Evolutionary conservation across 2,113 vertebrate species (phyloP), one percentile per base, ranked within the genome.

Genomic region (Fukomys damarensis): DNA sequence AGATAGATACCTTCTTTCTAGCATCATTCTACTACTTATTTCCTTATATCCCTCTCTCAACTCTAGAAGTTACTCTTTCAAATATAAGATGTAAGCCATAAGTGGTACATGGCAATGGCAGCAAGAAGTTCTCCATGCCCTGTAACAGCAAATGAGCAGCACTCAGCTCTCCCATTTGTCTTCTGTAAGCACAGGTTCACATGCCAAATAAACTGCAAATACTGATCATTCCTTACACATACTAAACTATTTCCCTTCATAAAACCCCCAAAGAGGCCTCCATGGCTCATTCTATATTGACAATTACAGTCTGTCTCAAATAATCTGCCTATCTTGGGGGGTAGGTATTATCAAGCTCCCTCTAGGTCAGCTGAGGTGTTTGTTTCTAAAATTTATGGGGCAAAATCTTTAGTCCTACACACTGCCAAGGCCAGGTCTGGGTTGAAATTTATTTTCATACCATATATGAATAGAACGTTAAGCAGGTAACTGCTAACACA

Each of bases 381-480:
- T 26, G 14, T 68, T 93, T 68, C 86, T 92, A 89, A 6, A 94
- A 26, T 66, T 86, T 28, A 83, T 3, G 91, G 54, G 30, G 3
- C 66, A 95, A 93, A 94, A 63, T 59, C 46, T 89, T 93, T 49
- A 56, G n/a, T 89, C 43, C 66, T 90, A 81, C 61, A 76, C 80
- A 93, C 32, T 9, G 16, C n/a, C 7, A 80, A 89, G 14, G 72
- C 7, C 7, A 59, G 28, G 63, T 76, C 74, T 89, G 17, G 28
- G 58, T 0, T 96, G 26, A 94, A 94, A 92, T 76, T 86, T 92
- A 89, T 93, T 86, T 83, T 84, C 49, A 63, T 0, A n/a, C 3
- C 56, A 81, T 32, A 76, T 32, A 68, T 35, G 38, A 97, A 87
- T 76, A 96, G 96, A 87, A 95, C 74, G 65, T 77, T 79, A 94